Base-by-base conservation (phyloP, 2,797 vertebrate species). In the Loriculus beryllinus region DNA sequence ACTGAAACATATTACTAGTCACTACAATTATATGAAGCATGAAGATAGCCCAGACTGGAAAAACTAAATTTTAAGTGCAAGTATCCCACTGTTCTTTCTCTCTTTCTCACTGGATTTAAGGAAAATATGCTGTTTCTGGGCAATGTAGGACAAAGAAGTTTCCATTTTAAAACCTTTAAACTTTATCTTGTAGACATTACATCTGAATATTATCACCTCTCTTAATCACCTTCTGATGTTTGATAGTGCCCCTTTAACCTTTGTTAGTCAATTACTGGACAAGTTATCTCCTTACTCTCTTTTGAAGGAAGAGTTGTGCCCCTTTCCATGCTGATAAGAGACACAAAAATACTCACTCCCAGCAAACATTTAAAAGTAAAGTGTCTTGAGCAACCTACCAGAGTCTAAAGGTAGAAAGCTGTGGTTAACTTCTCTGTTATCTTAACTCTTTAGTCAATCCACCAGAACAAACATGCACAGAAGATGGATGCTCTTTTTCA, bases 271-370 rank as follows among this genome's bases (percentile, higher is more conserved):
- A 84, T 95, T 89, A 95, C 67, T 4, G 72, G 97, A 97, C 88
- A 92, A 97, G 87, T 92, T 93, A 87, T 90, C 92, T 96, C 94
- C 95, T 97, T 95, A 95, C 54, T 72, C 62, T 49, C n/a, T 82
- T 96, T 70, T 64, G 81, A 97, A 96, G 81, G 90, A 96, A 97
- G 96, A 96, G 57, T 93, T 77, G 96, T 97, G 97, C 97, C 96
- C 97, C 94, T 97, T 97, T 98, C 97, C 95, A 97, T 96, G 95
- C 96, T 97, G 97, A 97, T 98, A 98, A 98, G 96, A 95, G 92
- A 95, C 75, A 96, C 90, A 97, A 96, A 97, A 97, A 94, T 92
- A 94, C 88, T 96, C 94, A 82, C 94, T 95, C 48, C 67, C 86
- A 92, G 95, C 95, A 97, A 97, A 97, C 92, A 95, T 90, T 95